Evolutionary conservation across 2,797 vertebrate genomes (phyloP).

Genomic region (Onychomys leucogaster): DNA sequence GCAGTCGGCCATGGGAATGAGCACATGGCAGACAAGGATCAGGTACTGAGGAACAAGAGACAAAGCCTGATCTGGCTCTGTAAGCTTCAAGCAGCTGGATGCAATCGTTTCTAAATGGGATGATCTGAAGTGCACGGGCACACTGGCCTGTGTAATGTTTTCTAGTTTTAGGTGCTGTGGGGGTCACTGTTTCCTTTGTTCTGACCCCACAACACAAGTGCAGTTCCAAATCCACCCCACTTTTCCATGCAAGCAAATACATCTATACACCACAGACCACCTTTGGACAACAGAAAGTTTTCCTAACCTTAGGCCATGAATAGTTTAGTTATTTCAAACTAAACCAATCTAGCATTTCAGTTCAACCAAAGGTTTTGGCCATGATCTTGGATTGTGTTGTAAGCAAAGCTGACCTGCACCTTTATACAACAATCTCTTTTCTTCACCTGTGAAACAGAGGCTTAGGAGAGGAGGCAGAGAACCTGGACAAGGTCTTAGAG

Average conservation of each 20-base stretch:
- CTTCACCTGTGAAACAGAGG: slow-evolving; percentile 59
- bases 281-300: slow-evolving; percentile 58
- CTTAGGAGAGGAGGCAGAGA: slow-evolving; percentile 52
- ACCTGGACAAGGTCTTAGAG: not conserved
- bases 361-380: slow-evolving; percentile 52
- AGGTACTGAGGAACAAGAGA: not conserved
- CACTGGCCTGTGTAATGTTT: not conserved
- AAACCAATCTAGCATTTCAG: slow-evolving; percentile 57
- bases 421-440: slow-evolving; percentile 13
- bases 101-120: not conserved
- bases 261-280: not conserved
- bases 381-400: slow-evolving; percentile 13
- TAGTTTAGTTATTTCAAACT: slow-evolving; percentile 63
- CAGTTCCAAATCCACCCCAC: not conserved
- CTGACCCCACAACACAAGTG: not conserved
- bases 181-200: not conserved
- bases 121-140: not conserved
- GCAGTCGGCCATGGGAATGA: slow-evolving; percentile 80
- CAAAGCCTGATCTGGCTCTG: slow-evolving; percentile 34
- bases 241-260: not conserved
- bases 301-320: slow-evolving; percentile 63
- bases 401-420: slow-evolving; percentile 60
- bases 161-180: not conserved
- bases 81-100: not conserved
- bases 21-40: slow-evolving; percentile 66